Conservation (phyloP, 1,140 invertebrate species). For the Sarcophaga bullata region DNA sequence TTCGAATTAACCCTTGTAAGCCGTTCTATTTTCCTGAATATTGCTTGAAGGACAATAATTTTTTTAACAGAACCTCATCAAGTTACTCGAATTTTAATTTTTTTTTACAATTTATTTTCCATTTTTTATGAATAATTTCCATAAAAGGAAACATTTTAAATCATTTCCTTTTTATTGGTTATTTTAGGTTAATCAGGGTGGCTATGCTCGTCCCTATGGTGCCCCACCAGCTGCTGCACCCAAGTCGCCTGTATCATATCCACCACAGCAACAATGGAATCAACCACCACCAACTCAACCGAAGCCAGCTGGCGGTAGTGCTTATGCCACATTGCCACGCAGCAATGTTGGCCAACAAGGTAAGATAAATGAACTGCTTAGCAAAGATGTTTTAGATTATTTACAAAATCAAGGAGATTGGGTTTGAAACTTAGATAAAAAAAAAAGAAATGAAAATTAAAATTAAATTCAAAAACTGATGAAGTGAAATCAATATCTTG, state of each 20-base stretch:
- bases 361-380: conserved; percentile 50
- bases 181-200: conserved; percentile 60
- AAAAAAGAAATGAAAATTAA: too few relatives aligned
- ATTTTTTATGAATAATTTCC: too few relatives aligned
- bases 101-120: too few relatives aligned
- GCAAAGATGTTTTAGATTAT: conserved; percentile 31
- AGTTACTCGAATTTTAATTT: too few relatives aligned
- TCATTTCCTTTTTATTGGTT: background rate
- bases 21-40: too few relatives aligned
- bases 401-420: conserved; percentile 37
- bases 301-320: conserved; percentile 49
- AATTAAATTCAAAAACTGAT: background rate
- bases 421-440: conserved; percentile 25
- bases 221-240: conserved; percentile 55
- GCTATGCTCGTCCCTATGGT: conserved; percentile 61
- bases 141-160: background rate
- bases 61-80: too few relatives aligned
- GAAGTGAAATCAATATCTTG: background rate
- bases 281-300: conserved; percentile 52
- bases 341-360: conserved; percentile 62
- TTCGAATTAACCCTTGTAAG: too few relatives aligned
- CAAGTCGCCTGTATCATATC: conserved; percentile 63
- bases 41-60: too few relatives aligned
- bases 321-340: conserved; percentile 63
- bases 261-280: conserved; percentile 49